Conservation (phyloP, 2,113 vertebrate species). For the Egretta garzetta region DNA sequence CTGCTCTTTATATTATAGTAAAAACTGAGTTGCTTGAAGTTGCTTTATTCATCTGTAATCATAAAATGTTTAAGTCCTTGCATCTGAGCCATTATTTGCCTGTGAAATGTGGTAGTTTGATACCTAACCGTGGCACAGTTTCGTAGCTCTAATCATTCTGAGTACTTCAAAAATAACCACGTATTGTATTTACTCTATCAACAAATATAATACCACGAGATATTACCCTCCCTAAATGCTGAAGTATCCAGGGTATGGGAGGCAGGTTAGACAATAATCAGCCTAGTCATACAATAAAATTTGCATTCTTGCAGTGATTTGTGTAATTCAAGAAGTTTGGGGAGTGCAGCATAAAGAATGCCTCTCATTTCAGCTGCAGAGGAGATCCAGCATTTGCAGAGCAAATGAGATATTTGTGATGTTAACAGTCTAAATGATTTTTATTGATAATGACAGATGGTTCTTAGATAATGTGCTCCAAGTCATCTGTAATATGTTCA, state of each 20-base stretch:
- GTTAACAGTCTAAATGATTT: constrained; percentile 47
- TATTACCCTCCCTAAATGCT: neutral
- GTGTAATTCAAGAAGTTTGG: constrained; percentile 4
- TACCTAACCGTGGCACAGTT: neutral
- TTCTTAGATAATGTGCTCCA: constrained; percentile 50
- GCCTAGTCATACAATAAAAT: neutral
- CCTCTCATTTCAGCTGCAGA: constrained; percentile 40
- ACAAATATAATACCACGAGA: neutral
- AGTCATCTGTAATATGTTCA: constrained; percentile 1
- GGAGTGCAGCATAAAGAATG: neutral
- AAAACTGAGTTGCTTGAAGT: neutral
- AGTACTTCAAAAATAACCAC: neutral
- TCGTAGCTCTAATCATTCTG: neutral
- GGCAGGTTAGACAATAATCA: neutral
- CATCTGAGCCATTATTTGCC: neutral
- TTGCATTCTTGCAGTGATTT: neutral
- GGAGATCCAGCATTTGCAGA: constrained; percentile 10
- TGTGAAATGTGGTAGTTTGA: neutral
- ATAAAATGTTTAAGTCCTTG: neutral
- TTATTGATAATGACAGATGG: constrained; percentile 46
- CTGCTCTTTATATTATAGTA: neutral
- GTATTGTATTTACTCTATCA: neutral
- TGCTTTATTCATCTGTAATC: neutral
- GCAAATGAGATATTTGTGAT: constrained; percentile 19
- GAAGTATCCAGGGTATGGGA: neutral